Conservation (phyloP, 2,113 vertebrate species). For the Bolborhynchus lineola region DNA sequence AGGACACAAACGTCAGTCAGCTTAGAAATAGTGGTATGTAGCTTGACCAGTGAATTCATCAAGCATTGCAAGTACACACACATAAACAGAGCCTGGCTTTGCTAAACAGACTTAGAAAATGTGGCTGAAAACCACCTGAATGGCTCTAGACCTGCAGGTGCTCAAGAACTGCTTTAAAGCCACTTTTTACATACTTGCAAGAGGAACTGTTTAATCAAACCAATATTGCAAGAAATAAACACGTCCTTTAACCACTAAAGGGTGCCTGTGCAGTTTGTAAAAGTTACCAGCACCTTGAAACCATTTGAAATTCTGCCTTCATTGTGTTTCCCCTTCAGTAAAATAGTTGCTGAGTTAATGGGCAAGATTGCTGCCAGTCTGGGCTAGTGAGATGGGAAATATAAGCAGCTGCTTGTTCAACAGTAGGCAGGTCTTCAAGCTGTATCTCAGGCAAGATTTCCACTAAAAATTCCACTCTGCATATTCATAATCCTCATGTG, state of each 20-base stretch:
- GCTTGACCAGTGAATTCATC: neutral
- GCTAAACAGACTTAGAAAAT: neutral
- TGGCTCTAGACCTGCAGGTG: neutral
- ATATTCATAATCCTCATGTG: neutral
- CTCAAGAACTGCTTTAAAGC: neutral
- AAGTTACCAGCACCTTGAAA: constrained; percentile 58
- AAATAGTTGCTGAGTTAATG: constrained; percentile 10
- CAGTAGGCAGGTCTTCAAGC: neutral
- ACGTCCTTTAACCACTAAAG: constrained; percentile 34
- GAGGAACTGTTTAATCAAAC: constrained; percentile 38
- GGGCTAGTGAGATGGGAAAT: neutral
- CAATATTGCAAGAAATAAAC: constrained; percentile 48
- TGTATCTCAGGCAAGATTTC: neutral
- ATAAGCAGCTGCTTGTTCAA: neutral
- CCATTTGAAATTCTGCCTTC: constrained; percentile 26
- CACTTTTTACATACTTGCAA: constrained; percentile 39
- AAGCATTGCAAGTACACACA: neutral
- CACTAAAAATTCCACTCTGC: neutral
- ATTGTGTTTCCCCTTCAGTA: neutral
- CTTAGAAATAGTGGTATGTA: accelerated
- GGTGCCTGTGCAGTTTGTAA: constrained; percentile 46
- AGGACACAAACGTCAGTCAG: neutral
- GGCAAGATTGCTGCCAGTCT: neutral
- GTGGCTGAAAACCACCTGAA: neutral
- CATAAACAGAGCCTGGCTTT: neutral